phyloP scores from a whole-genome alignment of 1,140 invertebrate species.

The Listronotus oregonensis region DNA sequence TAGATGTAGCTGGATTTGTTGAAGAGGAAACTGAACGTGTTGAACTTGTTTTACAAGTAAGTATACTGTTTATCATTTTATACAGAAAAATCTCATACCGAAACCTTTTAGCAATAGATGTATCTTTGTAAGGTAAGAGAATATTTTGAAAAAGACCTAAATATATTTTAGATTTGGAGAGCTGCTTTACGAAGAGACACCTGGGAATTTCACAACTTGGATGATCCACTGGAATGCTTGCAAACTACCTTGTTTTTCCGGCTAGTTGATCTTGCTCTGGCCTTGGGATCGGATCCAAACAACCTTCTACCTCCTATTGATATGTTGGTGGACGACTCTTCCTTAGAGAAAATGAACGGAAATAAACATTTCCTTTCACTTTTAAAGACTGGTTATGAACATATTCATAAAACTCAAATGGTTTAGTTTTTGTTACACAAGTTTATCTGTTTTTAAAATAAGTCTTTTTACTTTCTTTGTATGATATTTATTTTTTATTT shows the following conservation, averaged over 20 bases:
- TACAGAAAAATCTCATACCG: too few relatives aligned
- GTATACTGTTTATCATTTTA: too few relatives aligned
- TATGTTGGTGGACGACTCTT: constrained; percentile 67
- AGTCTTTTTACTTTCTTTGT: too few relatives aligned
- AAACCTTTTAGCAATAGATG: too few relatives aligned
- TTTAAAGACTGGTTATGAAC: constrained; percentile 82
- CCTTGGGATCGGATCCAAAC: constrained; percentile 67
- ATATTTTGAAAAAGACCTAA: too few relatives aligned
- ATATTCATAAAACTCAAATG: constrained; percentile 58
- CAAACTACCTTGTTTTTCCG: constrained; percentile 77
- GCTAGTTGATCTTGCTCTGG: constrained; percentile 68
- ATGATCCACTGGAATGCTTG: constrained; percentile 65
- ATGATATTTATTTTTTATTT: too few relatives aligned
- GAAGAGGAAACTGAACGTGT: constrained; percentile 63
- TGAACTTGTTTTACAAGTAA: constrained; percentile 55
- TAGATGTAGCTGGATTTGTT: constrained; percentile 71
- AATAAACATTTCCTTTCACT: constrained; percentile 78
- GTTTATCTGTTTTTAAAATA: too few relatives aligned
- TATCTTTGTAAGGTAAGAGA: too few relatives aligned
- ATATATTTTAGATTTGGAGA: constrained; percentile 75
- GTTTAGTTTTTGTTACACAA: constrained; percentile 4
- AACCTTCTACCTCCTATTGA: constrained; percentile 73
- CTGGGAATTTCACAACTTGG: constrained; percentile 66
- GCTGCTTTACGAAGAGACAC: constrained; percentile 72
- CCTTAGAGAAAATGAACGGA: constrained; percentile 67